A percentile compares a stretch with the other conserved stretches of the same genome.
Conservation (phyloP, 1,140 invertebrate genomes). For the Wasmannia auropunctata region DNA sequence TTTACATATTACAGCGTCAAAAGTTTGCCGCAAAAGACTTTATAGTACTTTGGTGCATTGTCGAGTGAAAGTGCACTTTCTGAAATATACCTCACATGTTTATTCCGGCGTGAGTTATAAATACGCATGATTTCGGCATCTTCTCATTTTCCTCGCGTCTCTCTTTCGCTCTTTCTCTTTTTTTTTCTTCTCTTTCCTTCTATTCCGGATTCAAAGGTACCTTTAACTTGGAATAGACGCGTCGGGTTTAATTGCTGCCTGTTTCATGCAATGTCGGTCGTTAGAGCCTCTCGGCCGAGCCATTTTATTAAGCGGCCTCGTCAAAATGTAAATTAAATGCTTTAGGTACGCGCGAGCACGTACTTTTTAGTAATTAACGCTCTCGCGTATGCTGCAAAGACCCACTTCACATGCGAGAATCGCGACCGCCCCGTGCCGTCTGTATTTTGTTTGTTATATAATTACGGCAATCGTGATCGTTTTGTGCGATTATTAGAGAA, state of each 20-base stretch:
- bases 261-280: slow-evolving; percentile 61
- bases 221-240: slow-evolving; percentile 63
- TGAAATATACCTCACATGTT: slow-evolving; percentile 78
- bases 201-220: slow-evolving; percentile 30
- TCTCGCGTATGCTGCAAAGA: slow-evolving; percentile 9
- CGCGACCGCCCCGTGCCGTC: background rate
- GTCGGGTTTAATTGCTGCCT: slow-evolving; percentile 73
- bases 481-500: slow-evolving; percentile 47
- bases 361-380: slow-evolving; percentile 62
- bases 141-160: slow-evolving; percentile 51
- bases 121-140: slow-evolving; percentile 67
- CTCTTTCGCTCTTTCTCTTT: background rate
- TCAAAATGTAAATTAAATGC: slow-evolving; percentile 71
- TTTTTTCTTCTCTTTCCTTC: slow-evolving; percentile 19
- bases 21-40: background rate
- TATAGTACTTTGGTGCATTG: background rate
- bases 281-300: slow-evolving; percentile 3
- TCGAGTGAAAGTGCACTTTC: slow-evolving; percentile 69
- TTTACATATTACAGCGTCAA: background rate
- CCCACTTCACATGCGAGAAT: slow-evolving; percentile 26
- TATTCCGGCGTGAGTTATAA: slow-evolving; percentile 75
- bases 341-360: slow-evolving; percentile 42
- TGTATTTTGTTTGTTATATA: slow-evolving; percentile 38
- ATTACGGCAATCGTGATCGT: slow-evolving; percentile 37
- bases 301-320: slow-evolving; percentile 65